These are phyloP conservation scores for Enchytraeus crypticus DNA, from an alignment of 2,888 invertebrate species.

Conservation along the genomic window DNA sequence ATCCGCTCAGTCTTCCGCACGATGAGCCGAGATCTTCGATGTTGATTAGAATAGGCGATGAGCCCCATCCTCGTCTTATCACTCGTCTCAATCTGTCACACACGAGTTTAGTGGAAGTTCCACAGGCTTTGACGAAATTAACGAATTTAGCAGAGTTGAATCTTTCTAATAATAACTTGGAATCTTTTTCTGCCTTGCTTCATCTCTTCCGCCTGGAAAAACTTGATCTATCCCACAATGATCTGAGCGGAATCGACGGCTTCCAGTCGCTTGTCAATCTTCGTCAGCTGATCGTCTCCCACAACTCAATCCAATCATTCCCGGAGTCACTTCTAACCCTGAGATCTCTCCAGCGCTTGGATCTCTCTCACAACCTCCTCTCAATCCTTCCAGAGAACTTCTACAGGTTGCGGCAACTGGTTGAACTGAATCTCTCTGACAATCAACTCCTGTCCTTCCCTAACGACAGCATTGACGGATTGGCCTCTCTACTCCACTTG, in stretches of 20 bases:
- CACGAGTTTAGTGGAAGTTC: conserved; percentile 39
- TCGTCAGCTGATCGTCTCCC: conserved; percentile 18
- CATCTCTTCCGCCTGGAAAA: conserved; percentile 33
- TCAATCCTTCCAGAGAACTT: conserved; percentile 42
- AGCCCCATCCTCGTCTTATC: conserved; percentile 36
- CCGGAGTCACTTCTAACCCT: conserved; percentile 33
- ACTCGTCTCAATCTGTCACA: conserved; percentile 36
- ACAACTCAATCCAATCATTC: conserved; percentile 37
- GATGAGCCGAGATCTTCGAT: conserved; percentile 24
- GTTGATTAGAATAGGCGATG: conserved; percentile 39
- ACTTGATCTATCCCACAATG: conserved; percentile 36
- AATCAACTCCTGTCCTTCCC: conserved; percentile 42
- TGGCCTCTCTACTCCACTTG: conserved; percentile 63
- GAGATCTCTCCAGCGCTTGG: conserved; percentile 33
- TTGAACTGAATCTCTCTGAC: conserved; percentile 35
- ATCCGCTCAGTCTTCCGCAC: conserved; percentile 30
- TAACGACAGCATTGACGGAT: conserved; percentile 60
- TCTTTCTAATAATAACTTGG: conserved; percentile 39
- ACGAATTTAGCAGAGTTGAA: conserved; percentile 36
- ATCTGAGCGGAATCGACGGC: conserved; percentile 24
- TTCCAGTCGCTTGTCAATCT: conserved; percentile 13
- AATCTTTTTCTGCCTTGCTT: conserved; percentile 30
- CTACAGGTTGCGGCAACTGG: conserved; percentile 39
- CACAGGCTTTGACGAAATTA: conserved; percentile 37
- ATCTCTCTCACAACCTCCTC: conserved; percentile 39